Base-by-base conservation (phyloP, 2,797 vertebrate genomes). In the Fistularia commersonii region DNA sequence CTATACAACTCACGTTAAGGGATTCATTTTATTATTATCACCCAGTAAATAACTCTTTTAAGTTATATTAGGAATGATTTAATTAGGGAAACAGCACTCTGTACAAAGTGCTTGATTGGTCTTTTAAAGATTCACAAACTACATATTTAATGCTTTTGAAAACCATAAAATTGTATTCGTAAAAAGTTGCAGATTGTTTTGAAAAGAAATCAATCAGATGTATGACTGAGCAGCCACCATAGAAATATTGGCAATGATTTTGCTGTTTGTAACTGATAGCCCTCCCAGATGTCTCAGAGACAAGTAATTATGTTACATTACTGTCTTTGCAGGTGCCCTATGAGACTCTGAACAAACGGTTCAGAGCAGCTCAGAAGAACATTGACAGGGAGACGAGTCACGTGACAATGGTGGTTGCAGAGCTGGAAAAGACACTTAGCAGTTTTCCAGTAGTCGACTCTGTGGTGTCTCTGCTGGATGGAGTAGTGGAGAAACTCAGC, bases 321-420 rank as follows among this genome's bases (percentile, higher is more conserved):
- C n/a, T 54, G 38, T 71, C 8, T 8, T 45, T 42, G 3, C 76
- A 99, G 97, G 97, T 99, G 67, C 97, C 97, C 2, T 99, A 99
- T 3, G 97, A 99, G 82, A 98, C 97, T 0, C 91, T 99, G 84
- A 99, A 99, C 83, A 99, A 99, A 63, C 95, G 97, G 0, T 99
- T 99, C 72, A 90, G 97, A 48, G 97, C 97, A 0, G 97, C 97
- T 0, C 97, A 99, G 90, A 99, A 99, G 58, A 98, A 97, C 82
- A 98, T 99, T 0, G 97, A 99, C 75, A 86, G 97, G 0, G 97
- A 99, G 89, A 97, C 95, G 0, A 99, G 97, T 87, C 97, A 99
- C 90, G 97, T 98, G 37, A 96, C 94, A 3, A 97, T 98, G 95
- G 97, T 97, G n/a, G 97, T 99, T 36, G 97, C 96, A 0, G 97